phyloP scores from a whole-genome alignment of 2,797 vertebrate species.

The Myotis vivesi region DNA sequence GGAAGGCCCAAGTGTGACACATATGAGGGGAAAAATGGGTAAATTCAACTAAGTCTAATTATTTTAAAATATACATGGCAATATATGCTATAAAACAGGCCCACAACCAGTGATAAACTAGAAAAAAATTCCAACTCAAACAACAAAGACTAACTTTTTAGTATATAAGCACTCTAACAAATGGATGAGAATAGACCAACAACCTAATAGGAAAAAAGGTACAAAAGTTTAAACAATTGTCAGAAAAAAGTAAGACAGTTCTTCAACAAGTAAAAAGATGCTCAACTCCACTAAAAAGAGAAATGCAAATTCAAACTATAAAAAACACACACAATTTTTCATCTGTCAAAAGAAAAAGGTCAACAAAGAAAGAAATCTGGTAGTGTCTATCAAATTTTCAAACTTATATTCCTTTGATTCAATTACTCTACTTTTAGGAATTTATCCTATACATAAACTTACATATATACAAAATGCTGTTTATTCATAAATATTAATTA shows the following conservation, averaged over 20 bases:
- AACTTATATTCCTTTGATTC: background rate
- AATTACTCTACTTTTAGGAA: background rate
- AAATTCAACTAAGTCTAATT: background rate
- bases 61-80: background rate
- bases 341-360: background rate
- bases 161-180: background rate
- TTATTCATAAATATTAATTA: slow-evolving; percentile 24
- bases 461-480: background rate
- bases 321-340: background rate
- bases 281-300: background rate
- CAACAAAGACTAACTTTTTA: background rate
- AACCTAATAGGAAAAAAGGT: background rate
- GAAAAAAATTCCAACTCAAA: background rate
- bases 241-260: background rate
- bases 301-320: background rate
- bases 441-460: background rate
- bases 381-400: background rate
- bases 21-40: background rate
- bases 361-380: background rate
- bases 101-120: background rate
- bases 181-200: background rate
- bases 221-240: background rate
- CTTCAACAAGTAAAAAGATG: background rate
- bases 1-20: background rate
- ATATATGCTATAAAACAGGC: background rate